Percentiles rank a stretch among this genome's conserved stretches.
phyloP scores from a whole-genome alignment of 2,888 invertebrate genomes.

The Cephus rjabovi region DNA sequence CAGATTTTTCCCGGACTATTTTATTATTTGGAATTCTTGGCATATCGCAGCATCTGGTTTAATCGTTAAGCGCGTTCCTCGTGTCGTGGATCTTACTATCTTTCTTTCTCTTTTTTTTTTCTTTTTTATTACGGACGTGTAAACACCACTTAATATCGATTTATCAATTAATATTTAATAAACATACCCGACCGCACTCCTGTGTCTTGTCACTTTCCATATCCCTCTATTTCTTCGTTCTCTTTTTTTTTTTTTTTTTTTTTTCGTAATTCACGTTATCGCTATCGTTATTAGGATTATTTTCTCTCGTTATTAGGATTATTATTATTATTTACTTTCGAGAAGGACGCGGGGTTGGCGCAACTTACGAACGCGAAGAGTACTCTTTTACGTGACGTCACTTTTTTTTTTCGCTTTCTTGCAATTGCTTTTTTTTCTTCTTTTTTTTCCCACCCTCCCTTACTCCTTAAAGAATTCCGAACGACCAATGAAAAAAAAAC shows the following conservation, averaged over 20 bases:
- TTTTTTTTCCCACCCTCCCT: not conserved
- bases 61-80: not conserved
- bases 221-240: not conserved
- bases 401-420: no score
- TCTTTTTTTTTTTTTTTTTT: not conserved
- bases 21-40: not conserved
- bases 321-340: not conserved
- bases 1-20: not conserved
- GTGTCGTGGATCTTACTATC: not conserved
- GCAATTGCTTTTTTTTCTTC: not conserved
- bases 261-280: not conserved
- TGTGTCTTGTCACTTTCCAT: not conserved
- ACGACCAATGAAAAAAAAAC: slow-evolving; percentile 5
- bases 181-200: not conserved
- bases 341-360: not conserved
- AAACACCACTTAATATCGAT: not conserved
- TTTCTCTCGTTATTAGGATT: no score
- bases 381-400: not conserved
- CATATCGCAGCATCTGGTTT: not conserved
- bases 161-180: not conserved
- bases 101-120: not conserved
- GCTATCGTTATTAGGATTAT: not conserved
- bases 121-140: not conserved
- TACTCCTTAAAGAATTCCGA: not conserved
- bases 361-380: not conserved